Percentiles rank a stretch among this genome's conserved stretches.
These are phyloP conservation scores for Caenorhabditis drosophilae DNA, from an alignment of 2,888 invertebrate genomes.

Conservation along the genomic window DNA sequence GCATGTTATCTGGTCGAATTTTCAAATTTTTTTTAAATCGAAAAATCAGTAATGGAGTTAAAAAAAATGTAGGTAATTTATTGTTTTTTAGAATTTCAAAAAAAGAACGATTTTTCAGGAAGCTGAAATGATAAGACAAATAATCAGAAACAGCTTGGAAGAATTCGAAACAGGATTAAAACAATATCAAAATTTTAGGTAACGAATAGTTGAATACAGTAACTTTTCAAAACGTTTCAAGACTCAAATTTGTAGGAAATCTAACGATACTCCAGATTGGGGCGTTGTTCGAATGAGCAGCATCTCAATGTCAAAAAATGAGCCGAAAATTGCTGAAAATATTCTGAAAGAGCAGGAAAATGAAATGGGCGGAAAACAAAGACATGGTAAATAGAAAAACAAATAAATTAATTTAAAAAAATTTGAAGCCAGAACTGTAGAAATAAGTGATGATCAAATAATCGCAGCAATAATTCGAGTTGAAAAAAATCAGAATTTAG, in stretches of 20 bases:
- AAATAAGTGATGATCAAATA: slow-evolving; percentile 31
- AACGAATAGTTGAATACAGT: not conserved
- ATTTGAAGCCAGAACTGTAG: slow-evolving; percentile 24
- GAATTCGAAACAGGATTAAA: not conserved
- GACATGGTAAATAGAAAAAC: slow-evolving; percentile 1
- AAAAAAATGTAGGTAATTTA: too few relatives aligned
- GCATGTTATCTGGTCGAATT: too few relatives aligned
- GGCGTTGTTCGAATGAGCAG: slow-evolving; percentile 33
- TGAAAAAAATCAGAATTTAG: slow-evolving; percentile 6
- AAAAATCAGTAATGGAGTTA: too few relatives aligned
- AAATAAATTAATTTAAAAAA: not conserved
- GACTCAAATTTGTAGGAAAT: slow-evolving; percentile 15
- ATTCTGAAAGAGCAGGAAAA: slow-evolving; percentile 28
- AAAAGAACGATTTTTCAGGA: too few relatives aligned
- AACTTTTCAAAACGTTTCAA: not conserved
- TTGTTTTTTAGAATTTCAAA: too few relatives aligned
- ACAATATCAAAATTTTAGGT: not conserved
- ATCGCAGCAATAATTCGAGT: slow-evolving; percentile 23
- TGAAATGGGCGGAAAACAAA: slow-evolving; percentile 13
- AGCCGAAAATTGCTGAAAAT: slow-evolving; percentile 7
- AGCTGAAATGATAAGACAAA: too few relatives aligned
- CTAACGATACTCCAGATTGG: slow-evolving; percentile 33
- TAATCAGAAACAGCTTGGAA: too few relatives aligned
- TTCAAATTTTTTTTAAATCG: too few relatives aligned
- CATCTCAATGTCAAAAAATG: slow-evolving; percentile 20